These are phyloP conservation scores for Acropora yongei DNA, from an alignment of 64 coral and sea anemone species.

Conservation along the genomic window DNA sequence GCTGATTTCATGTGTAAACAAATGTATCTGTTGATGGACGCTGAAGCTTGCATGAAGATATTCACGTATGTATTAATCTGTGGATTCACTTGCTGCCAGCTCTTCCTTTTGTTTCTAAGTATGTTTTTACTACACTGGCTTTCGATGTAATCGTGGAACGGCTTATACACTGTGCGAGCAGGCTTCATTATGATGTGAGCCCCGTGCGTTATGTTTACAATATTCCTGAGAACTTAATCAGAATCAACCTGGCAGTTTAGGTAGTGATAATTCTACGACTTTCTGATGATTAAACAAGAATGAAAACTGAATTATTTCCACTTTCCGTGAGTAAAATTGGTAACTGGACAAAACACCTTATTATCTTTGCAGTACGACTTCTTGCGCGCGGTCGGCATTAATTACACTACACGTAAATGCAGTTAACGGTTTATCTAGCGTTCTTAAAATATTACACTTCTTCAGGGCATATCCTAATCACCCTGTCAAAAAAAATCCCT, in stretches of 20 bases:
- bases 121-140: background rate
- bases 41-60: no score
- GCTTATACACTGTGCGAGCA: background rate
- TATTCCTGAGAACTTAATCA: background rate
- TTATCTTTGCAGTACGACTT: background rate
- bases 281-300: background rate
- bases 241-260: background rate
- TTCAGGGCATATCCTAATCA: background rate
- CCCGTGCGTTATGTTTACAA: background rate
- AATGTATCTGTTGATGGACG: no score
- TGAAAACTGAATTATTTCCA: constrained; percentile 12
- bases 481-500: background rate
- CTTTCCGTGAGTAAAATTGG: constrained; percentile 9
- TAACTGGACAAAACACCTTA: background rate
- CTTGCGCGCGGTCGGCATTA: background rate
- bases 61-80: background rate
- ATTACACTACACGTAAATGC: background rate
- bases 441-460: background rate
- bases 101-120: constrained; percentile 4
- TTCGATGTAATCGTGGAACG: constrained; percentile 3
- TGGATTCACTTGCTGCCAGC: background rate
- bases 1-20: no score
- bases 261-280: background rate
- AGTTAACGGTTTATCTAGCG: background rate
- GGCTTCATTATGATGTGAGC: background rate